These are phyloP conservation scores for Sylvia borin DNA, from an alignment of 2,797 vertebrate genomes.

Conservation along the genomic window DNA sequence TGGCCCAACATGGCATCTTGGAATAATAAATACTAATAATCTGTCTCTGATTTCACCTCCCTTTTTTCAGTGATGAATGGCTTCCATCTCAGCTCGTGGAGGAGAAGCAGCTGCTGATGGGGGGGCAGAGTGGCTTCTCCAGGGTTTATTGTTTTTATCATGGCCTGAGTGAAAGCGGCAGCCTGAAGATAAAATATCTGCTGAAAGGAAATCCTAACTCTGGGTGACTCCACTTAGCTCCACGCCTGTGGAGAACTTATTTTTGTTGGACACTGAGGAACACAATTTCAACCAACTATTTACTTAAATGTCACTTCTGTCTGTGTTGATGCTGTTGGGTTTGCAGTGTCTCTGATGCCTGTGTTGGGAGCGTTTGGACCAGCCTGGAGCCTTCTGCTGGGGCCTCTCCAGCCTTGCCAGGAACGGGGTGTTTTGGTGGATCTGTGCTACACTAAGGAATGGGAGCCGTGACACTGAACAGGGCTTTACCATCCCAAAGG, in stretches of 20 bases:
- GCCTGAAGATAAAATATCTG: constrained; percentile 75
- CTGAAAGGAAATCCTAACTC: constrained; percentile 75
- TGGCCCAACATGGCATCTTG: not conserved
- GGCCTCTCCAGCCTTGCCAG: not conserved
- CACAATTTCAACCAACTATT: not conserved
- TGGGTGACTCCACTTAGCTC: constrained; percentile 74
- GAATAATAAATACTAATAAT: constrained; percentile 57
- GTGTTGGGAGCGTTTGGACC: not conserved
- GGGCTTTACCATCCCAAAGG: not conserved
- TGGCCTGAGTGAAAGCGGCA: constrained; percentile 81
- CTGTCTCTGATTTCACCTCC: constrained; percentile 78
- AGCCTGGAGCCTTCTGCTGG: not conserved
- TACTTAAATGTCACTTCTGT: not conserved
- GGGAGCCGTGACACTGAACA: fast-evolving
- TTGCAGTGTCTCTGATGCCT: not conserved
- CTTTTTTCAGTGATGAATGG: not conserved
- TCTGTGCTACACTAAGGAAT: not conserved
- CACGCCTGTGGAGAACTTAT: constrained; percentile 65
- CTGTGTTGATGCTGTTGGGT: not conserved
- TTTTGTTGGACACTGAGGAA: constrained; percentile 17
- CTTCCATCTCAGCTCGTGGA: not conserved
- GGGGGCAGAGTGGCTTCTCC: constrained; percentile 63
- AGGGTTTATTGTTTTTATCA: constrained; percentile 85
- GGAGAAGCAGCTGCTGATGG: constrained; percentile 67
- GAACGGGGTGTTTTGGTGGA: not conserved